Evolutionary conservation across 1,140 invertebrate species (phyloP).

Genomic region (Drosophila kanapiae): DNA sequence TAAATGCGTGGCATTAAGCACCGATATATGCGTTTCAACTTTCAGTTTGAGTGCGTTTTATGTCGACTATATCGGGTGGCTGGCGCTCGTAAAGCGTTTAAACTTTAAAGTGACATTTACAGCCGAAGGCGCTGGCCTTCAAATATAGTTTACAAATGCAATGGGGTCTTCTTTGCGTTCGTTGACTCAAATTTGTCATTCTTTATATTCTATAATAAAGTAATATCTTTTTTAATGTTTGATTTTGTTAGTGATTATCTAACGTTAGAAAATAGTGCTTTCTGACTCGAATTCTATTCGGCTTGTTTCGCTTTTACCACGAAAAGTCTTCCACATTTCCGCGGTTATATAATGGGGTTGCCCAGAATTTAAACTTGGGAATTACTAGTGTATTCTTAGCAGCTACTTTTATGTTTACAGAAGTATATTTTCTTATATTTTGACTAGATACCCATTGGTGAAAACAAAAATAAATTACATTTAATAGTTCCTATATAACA

Average conservation of each 20-base stretch:
- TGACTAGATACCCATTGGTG: no score
- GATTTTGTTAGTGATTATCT: not conserved
- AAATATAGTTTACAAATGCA: slow-evolving; percentile 7
- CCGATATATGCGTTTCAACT: slow-evolving; percentile 23
- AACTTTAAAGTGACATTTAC: slow-evolving; percentile 38
- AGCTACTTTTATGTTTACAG: no score
- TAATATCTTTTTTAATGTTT: not conserved
- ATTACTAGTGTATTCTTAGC: no score
- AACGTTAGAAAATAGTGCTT: not conserved
- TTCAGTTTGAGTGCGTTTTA: slow-evolving; percentile 27
- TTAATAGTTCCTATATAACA: no score
- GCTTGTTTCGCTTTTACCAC: no score
- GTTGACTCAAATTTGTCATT: not conserved
- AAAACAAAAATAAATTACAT: no score
- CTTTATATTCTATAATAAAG: no score
- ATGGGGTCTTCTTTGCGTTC: not conserved
- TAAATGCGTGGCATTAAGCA: slow-evolving; percentile 14
- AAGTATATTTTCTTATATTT: no score
- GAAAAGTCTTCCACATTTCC: no score
- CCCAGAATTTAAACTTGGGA: no score
- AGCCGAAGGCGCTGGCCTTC: slow-evolving; percentile 1
- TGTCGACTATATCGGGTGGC: slow-evolving; percentile 5
- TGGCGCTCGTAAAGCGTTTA: slow-evolving; percentile 9
- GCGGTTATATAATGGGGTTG: no score
- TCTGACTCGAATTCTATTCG: not conserved